These are phyloP conservation scores for Neogobius melanostomus DNA, from an alignment of 2,113 vertebrate species.

Conservation along the genomic window DNA sequence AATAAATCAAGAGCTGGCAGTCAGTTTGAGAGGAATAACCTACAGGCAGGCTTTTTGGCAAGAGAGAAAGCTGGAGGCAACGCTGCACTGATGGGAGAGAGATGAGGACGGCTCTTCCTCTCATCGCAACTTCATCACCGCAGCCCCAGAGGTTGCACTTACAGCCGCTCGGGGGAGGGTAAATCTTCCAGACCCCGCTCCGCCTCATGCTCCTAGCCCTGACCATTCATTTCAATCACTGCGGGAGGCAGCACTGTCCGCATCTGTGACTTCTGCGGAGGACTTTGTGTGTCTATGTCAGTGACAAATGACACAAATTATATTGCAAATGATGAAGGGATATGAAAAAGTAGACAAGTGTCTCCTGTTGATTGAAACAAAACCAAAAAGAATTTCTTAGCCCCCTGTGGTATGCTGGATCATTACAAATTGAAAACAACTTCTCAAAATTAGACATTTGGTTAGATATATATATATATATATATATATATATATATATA, in stretches of 20 bases:
- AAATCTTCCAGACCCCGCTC: constrained; percentile 53
- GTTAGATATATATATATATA: too few species aligned
- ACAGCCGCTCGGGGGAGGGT: constrained; percentile 42
- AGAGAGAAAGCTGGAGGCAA: constrained; percentile 47
- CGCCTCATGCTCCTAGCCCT: constrained; percentile 28
- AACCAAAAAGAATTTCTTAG: neutral
- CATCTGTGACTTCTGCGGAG: constrained; percentile 30
- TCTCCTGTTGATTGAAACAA: constrained; percentile 28
- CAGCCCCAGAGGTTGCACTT: constrained; percentile 42
- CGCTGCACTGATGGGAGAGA: constrained; percentile 45
- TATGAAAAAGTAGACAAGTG: constrained; percentile 16
- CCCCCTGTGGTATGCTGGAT: too few species aligned
- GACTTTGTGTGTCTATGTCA: constrained; percentile 10
- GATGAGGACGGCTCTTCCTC: constrained; percentile 59
- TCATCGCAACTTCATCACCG: constrained; percentile 63
- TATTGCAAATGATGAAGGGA: constrained; percentile 4
- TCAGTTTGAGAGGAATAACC: constrained; percentile 30
- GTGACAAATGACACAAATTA: constrained; percentile 26
- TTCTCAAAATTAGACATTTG: too few species aligned
- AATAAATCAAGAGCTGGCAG: constrained; percentile 49
- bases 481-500: too few species aligned
- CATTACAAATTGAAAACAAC: too few species aligned
- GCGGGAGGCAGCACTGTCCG: constrained; percentile 27
- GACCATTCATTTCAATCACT: constrained; percentile 58
- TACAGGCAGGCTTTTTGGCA: constrained; percentile 39